Base-by-base conservation (phyloP, 1,140 invertebrate genomes). In the Oscheius sp. region DNA sequence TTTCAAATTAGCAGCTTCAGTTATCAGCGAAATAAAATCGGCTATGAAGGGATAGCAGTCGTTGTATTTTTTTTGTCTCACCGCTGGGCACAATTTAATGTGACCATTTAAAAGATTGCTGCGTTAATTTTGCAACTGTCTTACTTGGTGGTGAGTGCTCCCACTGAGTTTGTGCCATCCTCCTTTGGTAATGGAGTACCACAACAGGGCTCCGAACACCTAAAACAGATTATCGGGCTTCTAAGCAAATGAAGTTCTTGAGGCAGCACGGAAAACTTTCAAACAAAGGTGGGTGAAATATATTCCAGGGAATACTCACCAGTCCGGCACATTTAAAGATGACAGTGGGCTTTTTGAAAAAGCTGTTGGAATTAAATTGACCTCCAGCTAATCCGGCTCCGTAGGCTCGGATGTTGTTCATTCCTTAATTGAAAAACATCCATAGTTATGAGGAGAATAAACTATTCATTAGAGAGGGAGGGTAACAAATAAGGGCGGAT, bases 291-390 rank as follows among this genome's bases (percentile, higher is more conserved):
- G 3, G 1, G 3, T 0, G 15, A 61, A 0, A 23, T 0, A 63
- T 15, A 18, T 29, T 2, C 26, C 23, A 52, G 31, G 34, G 15
- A 15, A 20, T 35, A 73, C 74, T 64, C 34, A 75, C 74, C 13
- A 75, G 45, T 18, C 70, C 74, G 15, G 45, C 63, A 61, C 64
- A 58, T n/a, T 68, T 58, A 36, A 75, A 68, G n/a, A 75, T n/a
- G 10, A 75, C 74, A 13, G 74, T 72, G 13, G 74, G 74, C 59
- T 75, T 75, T 49, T 75, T 75, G 74, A 75, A 61, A 29, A 74
- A 75, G 28, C 59, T 71, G 29, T 71, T 65, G 3, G 55, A 59
- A 26, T 75, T 69, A 29, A 75, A 75, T 18, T 71, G 62, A 18
- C 71, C 69, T 29, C 74, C 70, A 28, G 74, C 74, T 49, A 75